phyloP scores from a whole-genome alignment of 37 sponge, comb jelly and placozoan species.

The Amphimedon queenslandica region DNA sequence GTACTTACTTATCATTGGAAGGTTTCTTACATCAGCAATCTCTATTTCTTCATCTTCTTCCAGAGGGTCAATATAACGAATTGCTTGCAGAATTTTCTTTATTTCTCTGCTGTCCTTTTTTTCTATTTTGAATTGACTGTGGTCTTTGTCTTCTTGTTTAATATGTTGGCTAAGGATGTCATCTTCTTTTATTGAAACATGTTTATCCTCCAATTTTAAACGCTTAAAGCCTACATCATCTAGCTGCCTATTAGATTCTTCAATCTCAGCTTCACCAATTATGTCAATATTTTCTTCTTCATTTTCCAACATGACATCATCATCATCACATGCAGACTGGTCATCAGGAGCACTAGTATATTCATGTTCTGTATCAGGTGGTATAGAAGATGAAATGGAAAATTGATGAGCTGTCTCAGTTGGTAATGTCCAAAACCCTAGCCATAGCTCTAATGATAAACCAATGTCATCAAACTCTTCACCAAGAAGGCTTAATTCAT shows the following conservation, averaged over 20 bases:
- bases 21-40: slow-evolving; percentile 22
- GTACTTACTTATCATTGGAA: slow-evolving; percentile 30
- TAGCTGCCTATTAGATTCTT: slow-evolving; percentile 31
- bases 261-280: slow-evolving; percentile 50
- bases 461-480: neutral
- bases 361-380: neutral
- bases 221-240: slow-evolving; percentile 10
- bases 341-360: neutral
- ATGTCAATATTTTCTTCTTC: slow-evolving; percentile 35
- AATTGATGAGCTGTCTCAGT: neutral
- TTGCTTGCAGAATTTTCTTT: neutral
- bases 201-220: neutral
- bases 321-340: neutral
- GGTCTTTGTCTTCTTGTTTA: slow-evolving; percentile 6
- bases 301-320: neutral
- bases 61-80: slow-evolving; percentile 14
- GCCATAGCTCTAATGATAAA: neutral
- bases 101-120: neutral
- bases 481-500: neutral
- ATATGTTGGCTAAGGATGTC: neutral
- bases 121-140: neutral
- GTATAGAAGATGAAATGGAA: neutral
- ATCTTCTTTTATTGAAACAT: neutral
- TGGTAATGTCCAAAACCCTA: neutral
- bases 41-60: slow-evolving; percentile 20